Conservation (phyloP, 1,140 invertebrate genomes). For the Atta colombica region DNA sequence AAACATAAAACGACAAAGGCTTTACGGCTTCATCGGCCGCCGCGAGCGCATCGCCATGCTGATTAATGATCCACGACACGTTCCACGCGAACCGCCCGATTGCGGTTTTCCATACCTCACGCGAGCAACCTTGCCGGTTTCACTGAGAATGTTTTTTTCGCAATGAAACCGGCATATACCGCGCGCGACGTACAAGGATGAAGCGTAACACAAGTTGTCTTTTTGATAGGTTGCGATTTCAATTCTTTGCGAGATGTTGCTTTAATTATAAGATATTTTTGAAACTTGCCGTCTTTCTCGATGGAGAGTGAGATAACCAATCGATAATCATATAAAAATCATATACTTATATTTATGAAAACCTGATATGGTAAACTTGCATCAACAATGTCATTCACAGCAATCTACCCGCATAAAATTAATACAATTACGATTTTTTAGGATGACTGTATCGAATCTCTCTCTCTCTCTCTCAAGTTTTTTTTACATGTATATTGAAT, state of each 20-base stretch:
- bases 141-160: constrained; percentile 54
- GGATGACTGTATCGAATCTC: not conserved
- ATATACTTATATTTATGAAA: not conserved
- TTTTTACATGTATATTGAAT: not conserved
- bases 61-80: constrained; percentile 76
- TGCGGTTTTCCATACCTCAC: constrained; percentile 56
- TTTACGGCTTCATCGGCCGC: constrained; percentile 58
- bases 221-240: not conserved
- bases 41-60: constrained; percentile 41
- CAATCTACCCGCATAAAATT: not conserved
- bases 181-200: not conserved
- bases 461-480: not conserved
- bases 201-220: constrained; percentile 3
- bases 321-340: not conserved
- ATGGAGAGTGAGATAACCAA: not conserved
- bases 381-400: not conserved
- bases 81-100: constrained; percentile 55
- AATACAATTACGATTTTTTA: not conserved
- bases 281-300: not conserved
- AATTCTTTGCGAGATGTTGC: not conserved
- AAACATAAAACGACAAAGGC: constrained; percentile 58
- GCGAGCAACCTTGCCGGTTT: constrained; percentile 64
- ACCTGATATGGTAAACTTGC: not conserved
- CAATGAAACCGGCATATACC: constrained; percentile 8
- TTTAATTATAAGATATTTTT: constrained; percentile 26